Evolutionary conservation across 2,797 vertebrate species (phyloP).

Genomic region (Oryzias dopingdopingensis): DNA sequence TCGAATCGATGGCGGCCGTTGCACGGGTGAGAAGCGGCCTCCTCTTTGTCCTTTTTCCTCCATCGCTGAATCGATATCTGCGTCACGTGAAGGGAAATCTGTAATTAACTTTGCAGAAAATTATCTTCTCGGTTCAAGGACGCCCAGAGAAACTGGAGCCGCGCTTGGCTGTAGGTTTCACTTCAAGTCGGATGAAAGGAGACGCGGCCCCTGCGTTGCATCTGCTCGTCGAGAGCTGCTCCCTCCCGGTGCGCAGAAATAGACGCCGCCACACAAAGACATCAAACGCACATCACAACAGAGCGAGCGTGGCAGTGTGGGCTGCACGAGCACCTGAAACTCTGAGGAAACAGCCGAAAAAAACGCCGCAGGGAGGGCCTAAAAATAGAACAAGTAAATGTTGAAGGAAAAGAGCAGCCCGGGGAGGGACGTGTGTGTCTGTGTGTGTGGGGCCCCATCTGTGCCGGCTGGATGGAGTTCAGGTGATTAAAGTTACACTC

Average conservation of each 20-base stretch:
- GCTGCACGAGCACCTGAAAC: constrained; percentile 25
- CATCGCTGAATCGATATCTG: constrained; percentile 25
- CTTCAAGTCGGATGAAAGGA: background rate
- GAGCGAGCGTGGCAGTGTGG: constrained; percentile 39
- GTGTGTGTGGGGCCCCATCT: constrained; percentile 18
- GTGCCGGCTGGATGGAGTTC: constrained; percentile 22
- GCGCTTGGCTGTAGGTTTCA: constrained; percentile 1
- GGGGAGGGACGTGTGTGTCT: constrained; percentile 12
- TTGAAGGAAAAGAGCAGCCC: constrained; percentile 21
- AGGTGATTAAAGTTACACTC: constrained; percentile 32
- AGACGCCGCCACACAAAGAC: constrained; percentile 46
- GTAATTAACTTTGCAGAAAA: constrained; percentile 19
- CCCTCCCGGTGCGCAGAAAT: constrained; percentile 20
- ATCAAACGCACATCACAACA: constrained; percentile 54
- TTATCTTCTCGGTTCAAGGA: constrained; percentile 16
- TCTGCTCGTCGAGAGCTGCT: background rate
- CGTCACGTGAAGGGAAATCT: constrained; percentile 18
- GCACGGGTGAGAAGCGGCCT: constrained; percentile 5
- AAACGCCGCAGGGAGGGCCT: constrained; percentile 35
- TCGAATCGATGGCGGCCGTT: constrained; percentile 8
- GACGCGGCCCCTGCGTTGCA: background rate
- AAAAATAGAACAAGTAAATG: constrained; percentile 45
- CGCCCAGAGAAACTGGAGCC: background rate
- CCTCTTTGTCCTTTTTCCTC: constrained; percentile 9
- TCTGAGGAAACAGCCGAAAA: constrained; percentile 27